These are phyloP conservation scores for Montipora foliosa DNA, from an alignment of 64 coral and sea anemone genomes.

Conservation along the genomic window DNA sequence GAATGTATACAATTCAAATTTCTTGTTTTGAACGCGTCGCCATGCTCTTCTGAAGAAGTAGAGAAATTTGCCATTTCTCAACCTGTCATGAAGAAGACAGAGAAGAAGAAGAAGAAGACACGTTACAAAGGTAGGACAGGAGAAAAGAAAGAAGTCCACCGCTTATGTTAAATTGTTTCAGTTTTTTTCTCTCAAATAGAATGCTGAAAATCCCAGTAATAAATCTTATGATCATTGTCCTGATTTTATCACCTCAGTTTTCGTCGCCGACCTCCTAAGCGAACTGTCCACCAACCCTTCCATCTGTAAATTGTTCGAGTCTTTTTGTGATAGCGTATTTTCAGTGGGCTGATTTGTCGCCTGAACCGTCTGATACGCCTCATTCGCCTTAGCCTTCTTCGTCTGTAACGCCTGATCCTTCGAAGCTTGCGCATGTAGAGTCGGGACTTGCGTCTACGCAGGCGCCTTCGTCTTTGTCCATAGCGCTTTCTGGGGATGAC, in stretches of 20 bases:
- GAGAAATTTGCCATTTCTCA: neutral
- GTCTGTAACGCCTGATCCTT: constrained; percentile 6
- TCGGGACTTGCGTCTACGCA: constrained; percentile 8
- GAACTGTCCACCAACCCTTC: neutral
- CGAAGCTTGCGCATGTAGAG: neutral
- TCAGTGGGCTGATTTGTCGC: constrained; percentile 1
- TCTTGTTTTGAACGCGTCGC: neutral
- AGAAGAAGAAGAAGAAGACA: neutral
- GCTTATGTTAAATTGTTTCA: too few relatives aligned
- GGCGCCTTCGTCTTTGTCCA: neutral
- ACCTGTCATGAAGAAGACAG: neutral
- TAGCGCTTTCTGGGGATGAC: neutral
- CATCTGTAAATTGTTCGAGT: neutral
- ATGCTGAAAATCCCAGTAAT: too few relatives aligned
- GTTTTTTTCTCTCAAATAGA: too few relatives aligned
- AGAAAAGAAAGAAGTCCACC: neutral
- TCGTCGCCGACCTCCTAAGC: constrained; percentile 33
- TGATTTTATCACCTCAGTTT: constrained; percentile 14
- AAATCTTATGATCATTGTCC: neutral
- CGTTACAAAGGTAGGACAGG: neutral
- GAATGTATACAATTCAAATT: neutral
- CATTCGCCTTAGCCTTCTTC: neutral
- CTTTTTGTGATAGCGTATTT: constrained; percentile 4
- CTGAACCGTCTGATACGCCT: constrained; percentile 18
- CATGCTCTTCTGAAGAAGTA: constrained; percentile 25